Evolutionary conservation across 2,888 invertebrate genomes (phyloP), one percentile per base, ranked within the genome.

Genomic region (Ryuthela nishihirai): DNA sequence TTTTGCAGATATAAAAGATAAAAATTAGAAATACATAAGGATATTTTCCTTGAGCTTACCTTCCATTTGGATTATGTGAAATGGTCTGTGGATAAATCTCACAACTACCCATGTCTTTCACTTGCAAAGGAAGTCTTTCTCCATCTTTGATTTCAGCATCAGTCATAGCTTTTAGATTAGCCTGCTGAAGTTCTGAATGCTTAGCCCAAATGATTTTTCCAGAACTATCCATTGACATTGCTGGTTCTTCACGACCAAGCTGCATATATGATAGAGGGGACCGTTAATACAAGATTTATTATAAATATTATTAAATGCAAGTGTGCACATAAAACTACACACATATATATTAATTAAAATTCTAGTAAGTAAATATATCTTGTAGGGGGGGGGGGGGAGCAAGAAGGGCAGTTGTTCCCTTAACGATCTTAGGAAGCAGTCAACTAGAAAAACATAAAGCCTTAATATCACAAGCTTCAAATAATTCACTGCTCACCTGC

Each of bases 161-260:
- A 2, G 84, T 83, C 42, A 89, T 74, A 0, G 90, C 86, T 73
- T 93, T 93, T 65, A 94, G 76, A 75, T 94, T 93, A 5, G 90
- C 91, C 75, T 98, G 98, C 73, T 99, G 98, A 74, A 99, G 85
- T 78, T 99, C 99, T 0, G 94, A 94, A 75, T 99, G 99, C 71
- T 88, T 87, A 0, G 99, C 99, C 95, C 97, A 99, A 54, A 99
- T 88, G 59, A 99, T 97, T 78, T 99, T 99, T 23, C 99, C 99
- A 70, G 87, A 87, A 1, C 88, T 87, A 75, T 99, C 99, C 99
- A 99, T 99, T 0, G 97, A 95, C 71, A 97, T 94, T 0, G 98
- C 98, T 1, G 99, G 99, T 73, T 99, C 98, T 74, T 99, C 99
- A 35, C 98, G 82, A 1, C 99, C 99, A n/a, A 91, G 72, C 75